Evolutionary conservation across 2,113 vertebrate species (phyloP).

Genomic region (Bufo bufo): DNA sequence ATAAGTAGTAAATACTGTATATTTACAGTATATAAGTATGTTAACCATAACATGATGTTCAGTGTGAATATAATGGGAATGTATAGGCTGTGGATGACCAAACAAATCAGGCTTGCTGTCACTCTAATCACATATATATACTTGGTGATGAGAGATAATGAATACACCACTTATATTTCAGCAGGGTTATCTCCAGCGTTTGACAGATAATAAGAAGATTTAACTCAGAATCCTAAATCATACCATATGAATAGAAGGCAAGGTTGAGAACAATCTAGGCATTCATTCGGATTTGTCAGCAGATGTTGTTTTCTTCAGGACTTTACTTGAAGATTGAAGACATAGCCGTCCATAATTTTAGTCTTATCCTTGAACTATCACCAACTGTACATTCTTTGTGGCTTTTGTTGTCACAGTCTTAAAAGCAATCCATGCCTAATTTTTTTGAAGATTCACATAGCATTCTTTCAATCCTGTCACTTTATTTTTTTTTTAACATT

Average conservation of each 20-base stretch:
- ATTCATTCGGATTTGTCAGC: constrained; percentile 45
- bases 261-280: constrained; percentile 34
- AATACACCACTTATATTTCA: background rate
- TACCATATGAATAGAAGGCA: constrained; percentile 35
- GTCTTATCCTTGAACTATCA: constrained; percentile 51
- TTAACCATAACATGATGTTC: no score
- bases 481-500: background rate
- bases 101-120: background rate
- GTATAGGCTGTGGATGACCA: background rate
- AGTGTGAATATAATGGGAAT: background rate
- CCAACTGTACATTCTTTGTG: constrained; percentile 36
- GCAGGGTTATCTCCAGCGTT: background rate
- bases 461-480: background rate
- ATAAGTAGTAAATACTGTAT: no score
- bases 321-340: constrained; percentile 23
- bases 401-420: constrained; percentile 30
- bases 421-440: constrained; percentile 16
- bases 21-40: no score
- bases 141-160: background rate
- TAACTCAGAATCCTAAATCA: constrained; percentile 30
- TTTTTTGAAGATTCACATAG: background rate
- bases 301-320: constrained; percentile 49
- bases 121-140: background rate
- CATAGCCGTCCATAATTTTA: constrained; percentile 38
- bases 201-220: constrained; percentile 10